Base-by-base conservation (phyloP, 2,113 vertebrate species). In the Todiramphus saurophagus region DNA sequence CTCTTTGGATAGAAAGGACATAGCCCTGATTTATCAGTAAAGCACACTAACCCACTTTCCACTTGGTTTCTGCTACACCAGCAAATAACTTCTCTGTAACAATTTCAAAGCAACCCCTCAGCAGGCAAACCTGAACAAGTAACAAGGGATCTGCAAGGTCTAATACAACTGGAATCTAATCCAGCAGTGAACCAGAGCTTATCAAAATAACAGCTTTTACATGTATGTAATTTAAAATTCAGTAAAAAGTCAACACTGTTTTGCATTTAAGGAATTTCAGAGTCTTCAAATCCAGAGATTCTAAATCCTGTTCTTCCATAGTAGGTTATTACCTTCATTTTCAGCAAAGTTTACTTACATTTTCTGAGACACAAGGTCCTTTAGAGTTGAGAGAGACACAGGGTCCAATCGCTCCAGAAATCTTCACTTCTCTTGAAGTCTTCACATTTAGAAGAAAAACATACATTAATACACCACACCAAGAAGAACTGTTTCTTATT, bases 381-480 rank as follows among this genome's bases (percentile, higher is more conserved):
- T 99, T 99, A 62, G 99, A 98, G 72, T 98, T 99, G 33, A 99
- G 98, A 30, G 99, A 99, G 9, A 99, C 98, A 93, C 99, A 99
- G 15, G 99, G 99, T 70, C 99, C 99, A 90, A 99, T 99, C 0
- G 99, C 99, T 96, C 99, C 99, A 25, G 99, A 99, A 86, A 99
- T 98, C 97, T 99, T 99, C 94, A 99, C 98, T 98, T 99, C 99
- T 97, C 99, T 99, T 95, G 99, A 99, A 6, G 99, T 99, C 99
- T 99, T 90, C 7, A 24, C 30, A 95, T 94, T 92, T 60, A 94
- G 82, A 97, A 97, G 56, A 96, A 96, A 89, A 94, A 68, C n/a
- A 69, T 3, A 56, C 1, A 75, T 96, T 77, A 92, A 46, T 14
- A 83, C 7, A 5, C 5, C 28, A 72, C 0, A 1, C 7, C 74